These are phyloP conservation scores for Saguinus imperator DNA, from an alignment of 2,113 vertebrate genomes.

Conservation along the genomic window DNA sequence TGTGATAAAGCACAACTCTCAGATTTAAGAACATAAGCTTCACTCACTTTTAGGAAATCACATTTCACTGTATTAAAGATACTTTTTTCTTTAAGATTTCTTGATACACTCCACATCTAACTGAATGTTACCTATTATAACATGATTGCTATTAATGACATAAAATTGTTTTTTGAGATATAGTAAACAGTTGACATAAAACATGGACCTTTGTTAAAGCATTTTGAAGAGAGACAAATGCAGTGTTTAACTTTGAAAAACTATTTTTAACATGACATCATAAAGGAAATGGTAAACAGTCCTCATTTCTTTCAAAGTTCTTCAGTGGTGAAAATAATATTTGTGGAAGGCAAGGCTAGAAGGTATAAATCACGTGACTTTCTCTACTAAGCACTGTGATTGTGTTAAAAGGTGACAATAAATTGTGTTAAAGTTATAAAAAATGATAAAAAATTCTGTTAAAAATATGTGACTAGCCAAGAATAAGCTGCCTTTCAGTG, in stretches of 20 bases:
- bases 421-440: too few relatives aligned
- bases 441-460: not conserved
- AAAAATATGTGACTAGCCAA: not conserved
- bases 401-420: not conserved
- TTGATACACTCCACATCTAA: not conserved
- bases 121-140: not conserved
- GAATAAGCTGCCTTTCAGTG: not conserved
- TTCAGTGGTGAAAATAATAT: not conserved
- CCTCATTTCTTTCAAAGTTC: not conserved
- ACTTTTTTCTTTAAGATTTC: not conserved
- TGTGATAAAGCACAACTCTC: not conserved
- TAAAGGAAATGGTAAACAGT: not conserved
- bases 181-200: not conserved
- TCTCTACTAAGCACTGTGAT: not conserved
- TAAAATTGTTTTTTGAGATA: not conserved
- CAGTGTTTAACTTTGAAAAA: not conserved
- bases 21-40: not conserved
- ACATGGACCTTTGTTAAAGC: not conserved
- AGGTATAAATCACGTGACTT: not conserved
- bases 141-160: not conserved
- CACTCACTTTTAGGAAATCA: not conserved
- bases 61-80: not conserved
- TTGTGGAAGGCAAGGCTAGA: not conserved
- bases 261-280: not conserved
- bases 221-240: not conserved